These are phyloP conservation scores for Nudaria mundana DNA, from an alignment of 2,888 invertebrate species.

Conservation along the genomic window DNA sequence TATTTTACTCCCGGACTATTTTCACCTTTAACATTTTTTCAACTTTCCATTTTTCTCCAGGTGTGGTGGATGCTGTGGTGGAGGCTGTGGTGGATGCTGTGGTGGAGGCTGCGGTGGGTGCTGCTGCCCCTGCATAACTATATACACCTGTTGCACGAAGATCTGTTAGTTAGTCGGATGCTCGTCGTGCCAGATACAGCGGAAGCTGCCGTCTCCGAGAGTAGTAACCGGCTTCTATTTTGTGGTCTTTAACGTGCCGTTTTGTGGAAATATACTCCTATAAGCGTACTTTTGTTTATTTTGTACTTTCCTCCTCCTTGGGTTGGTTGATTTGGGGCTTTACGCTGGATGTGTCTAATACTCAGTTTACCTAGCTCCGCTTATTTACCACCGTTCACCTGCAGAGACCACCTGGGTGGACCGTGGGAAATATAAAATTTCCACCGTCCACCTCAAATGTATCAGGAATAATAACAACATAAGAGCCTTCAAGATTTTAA, in stretches of 20 bases:
- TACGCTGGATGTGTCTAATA: too few relatives aligned
- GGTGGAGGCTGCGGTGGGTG: slow-evolving; percentile 35
- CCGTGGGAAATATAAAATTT: too few relatives aligned
- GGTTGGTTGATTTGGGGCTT: too few relatives aligned
- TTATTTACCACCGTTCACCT: too few relatives aligned
- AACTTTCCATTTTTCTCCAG: neutral
- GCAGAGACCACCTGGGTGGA: too few relatives aligned
- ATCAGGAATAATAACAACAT: too few relatives aligned
- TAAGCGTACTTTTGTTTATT: slow-evolving; percentile 32
- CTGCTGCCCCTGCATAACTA: slow-evolving; percentile 64
- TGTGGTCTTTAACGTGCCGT: slow-evolving; percentile 36
- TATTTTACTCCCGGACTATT: neutral
- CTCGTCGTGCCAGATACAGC: neutral
- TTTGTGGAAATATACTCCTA: slow-evolving; percentile 44
- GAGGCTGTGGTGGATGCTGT: slow-evolving; percentile 39
- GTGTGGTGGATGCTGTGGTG: slow-evolving; percentile 30
- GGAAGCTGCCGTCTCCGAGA: neutral
- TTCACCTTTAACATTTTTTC: neutral
- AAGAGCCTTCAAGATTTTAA: too few relatives aligned
- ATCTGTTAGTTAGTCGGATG: slow-evolving; percentile 46
- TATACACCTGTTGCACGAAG: slow-evolving; percentile 73
- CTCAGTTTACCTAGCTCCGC: too few relatives aligned
- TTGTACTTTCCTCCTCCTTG: too few relatives aligned
- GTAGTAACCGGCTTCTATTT: slow-evolving; percentile 6
- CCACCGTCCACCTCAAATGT: too few relatives aligned